A percentile compares a stretch with the other conserved stretches of the same genome.
These are phyloP conservation scores for Cepphus grylle DNA, from an alignment of 2,113 vertebrate species.

Conservation along the genomic window DNA sequence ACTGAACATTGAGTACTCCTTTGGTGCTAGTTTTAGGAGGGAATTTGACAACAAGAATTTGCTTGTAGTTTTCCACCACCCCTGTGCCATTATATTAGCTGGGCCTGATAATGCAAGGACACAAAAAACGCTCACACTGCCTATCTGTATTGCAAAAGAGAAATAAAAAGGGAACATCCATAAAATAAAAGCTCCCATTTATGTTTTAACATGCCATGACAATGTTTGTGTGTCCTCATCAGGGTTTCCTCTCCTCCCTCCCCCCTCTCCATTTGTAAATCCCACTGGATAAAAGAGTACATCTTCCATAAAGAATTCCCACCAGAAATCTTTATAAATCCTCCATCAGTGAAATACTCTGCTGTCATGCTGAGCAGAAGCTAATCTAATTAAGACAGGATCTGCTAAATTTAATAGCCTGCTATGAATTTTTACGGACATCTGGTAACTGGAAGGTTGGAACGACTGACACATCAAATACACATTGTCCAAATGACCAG, in stretches of 20 bases:
- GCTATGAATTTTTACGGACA: conserved; percentile 81
- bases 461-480: conserved; percentile 68
- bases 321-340: conserved; percentile 78
- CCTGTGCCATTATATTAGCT: conserved; percentile 15
- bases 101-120: conserved; percentile 29
- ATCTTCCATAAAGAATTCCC: conserved; percentile 78
- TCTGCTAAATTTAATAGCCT: conserved; percentile 83
- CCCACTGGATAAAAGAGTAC: conserved; percentile 71
- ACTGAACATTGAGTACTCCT: conserved; percentile 59
- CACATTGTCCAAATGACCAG: conserved; percentile 71
- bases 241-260: neutral
- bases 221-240: conserved; percentile 64
- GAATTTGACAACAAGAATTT: conserved; percentile 70
- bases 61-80: conserved; percentile 61
- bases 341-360: conserved; percentile 72
- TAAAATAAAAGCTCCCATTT: conserved; percentile 66
- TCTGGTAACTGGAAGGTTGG: conserved; percentile 76
- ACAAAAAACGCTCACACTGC: neutral
- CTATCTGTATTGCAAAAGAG: conserved; percentile 1
- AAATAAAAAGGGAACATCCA: conserved; percentile 66
- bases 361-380: conserved; percentile 76
- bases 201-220: conserved; percentile 63
- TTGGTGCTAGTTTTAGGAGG: conserved; percentile 67
- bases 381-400: conserved; percentile 82
- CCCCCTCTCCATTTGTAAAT: conserved; percentile 48